Evolutionary conservation across 2,113 vertebrate genomes (phyloP).

Genomic region (Protobothrops mucrosquamatus): DNA sequence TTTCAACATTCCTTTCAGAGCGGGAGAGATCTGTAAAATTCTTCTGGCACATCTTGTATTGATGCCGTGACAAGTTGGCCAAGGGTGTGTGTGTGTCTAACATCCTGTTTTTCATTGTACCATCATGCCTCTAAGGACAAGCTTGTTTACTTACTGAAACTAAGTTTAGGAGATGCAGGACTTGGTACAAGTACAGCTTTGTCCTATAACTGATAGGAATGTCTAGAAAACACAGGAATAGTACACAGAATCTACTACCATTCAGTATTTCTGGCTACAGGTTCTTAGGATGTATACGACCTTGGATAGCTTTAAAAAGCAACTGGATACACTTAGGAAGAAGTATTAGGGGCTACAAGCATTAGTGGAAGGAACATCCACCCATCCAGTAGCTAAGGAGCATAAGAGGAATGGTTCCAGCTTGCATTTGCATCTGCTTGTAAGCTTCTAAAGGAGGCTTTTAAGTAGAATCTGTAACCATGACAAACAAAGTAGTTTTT

Average conservation of each 20-base stretch:
- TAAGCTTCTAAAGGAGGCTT: not conserved
- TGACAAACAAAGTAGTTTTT: not conserved
- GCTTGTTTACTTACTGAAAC: not conserved
- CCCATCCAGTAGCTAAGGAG: not conserved
- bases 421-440: not conserved
- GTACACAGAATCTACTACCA: not conserved
- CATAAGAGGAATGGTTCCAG: not conserved
- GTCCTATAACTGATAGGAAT: not conserved
- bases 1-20: not conserved
- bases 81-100: not conserved
- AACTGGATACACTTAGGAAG: not conserved
- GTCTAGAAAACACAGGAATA: not conserved
- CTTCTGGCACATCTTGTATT: not conserved
- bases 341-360: not conserved
- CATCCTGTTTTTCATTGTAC: not conserved
- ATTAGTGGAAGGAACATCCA: not conserved
- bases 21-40: not conserved
- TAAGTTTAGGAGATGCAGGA: not conserved
- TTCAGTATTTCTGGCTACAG: not conserved
- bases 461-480: not conserved
- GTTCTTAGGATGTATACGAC: not conserved
- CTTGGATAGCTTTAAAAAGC: not conserved
- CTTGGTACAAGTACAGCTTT: not conserved
- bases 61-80: not conserved
- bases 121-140: not conserved